Base-by-base conservation (phyloP, 2,888 invertebrate species). In the Oegoconia quadripuncta region DNA sequence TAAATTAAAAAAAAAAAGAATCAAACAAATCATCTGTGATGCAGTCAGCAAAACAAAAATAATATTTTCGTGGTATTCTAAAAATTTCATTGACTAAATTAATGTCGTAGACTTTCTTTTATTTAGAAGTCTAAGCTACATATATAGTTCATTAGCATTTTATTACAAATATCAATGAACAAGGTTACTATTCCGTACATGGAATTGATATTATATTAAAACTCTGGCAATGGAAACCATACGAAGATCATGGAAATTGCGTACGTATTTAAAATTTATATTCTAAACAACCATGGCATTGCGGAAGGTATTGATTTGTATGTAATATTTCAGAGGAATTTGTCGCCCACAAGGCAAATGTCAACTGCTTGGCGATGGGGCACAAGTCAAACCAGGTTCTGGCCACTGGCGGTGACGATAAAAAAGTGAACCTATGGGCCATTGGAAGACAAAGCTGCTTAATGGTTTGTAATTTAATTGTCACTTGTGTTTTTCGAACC, bases 341-440 rank as follows among this genome's bases (percentile, higher is more conserved):
- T 79, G 91, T 92, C 55, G 97, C 96, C 44, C 97, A 97, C 88
- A 89, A 91, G 65, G 92, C 94, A 57, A 95, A 94, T 80, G 96
- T 97, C 59, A 96, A 95, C 70, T 96, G 96, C 68, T 81, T 96
- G 63, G 94, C 96, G 34, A 89, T 97, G 80, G 97, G 97, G 42
- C 95, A 95, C 83, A 96, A 96, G 75, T 96, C 96, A 35, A 96
- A 96, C 52, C 91, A 95, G 67, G 96, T 97, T 36, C 90, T 97
- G 74, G 97, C 95, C 26, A 97, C 97, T 44, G 98, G 98, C 39
- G 98, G 98, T 44, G 97, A 97, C 74, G 98, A 98, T 87, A 95
- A 96, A 74, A 97, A 97, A 84, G 97, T 98, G 36, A 98, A 98
- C 82, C 86, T 98, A 52, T 98, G 98, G 98, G 97, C 97, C 9